A percentile compares a stretch with the other conserved stretches of the same genome.
phyloP scores from a whole-genome alignment of 1,140 invertebrate species.

The Scaptomyza pallida region DNA sequence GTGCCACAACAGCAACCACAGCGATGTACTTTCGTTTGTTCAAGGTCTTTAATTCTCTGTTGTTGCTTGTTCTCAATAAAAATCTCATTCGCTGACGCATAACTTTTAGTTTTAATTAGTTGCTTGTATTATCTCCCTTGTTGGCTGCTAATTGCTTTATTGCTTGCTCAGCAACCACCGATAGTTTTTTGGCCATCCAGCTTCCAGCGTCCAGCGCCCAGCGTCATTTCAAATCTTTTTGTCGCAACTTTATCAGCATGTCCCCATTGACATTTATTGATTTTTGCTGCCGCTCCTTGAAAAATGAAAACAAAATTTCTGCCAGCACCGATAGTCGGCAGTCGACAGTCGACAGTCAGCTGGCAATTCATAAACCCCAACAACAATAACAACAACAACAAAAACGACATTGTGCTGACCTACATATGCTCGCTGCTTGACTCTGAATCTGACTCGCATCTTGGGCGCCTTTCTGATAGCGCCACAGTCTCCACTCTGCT shows the following conservation, averaged over 20 bases:
- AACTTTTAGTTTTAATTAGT: slow-evolving; percentile 83
- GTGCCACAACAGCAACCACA: slow-evolving; percentile 1
- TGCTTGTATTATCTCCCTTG: slow-evolving; percentile 81
- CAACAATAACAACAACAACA: slow-evolving; percentile 10
- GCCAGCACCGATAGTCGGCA: slow-evolving; percentile 33
- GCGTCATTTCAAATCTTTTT: slow-evolving; percentile 70
- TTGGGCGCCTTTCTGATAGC: slow-evolving; percentile 49
- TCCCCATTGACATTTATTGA: slow-evolving; percentile 77
- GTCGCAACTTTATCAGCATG: slow-evolving; percentile 76
- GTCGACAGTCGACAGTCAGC: slow-evolving; percentile 47
- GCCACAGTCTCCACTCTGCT: slow-evolving; percentile 31
- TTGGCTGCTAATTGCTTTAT: slow-evolving; percentile 80
- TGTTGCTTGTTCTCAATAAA: slow-evolving; percentile 67
- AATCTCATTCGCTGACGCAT: slow-evolving; percentile 81
- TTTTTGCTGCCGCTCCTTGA: slow-evolving; percentile 57
- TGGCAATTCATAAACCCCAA: slow-evolving; percentile 73
- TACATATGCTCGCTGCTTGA: slow-evolving; percentile 66
- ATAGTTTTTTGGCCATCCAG: slow-evolving; percentile 27
- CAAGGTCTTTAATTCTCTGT: slow-evolving; percentile 21
- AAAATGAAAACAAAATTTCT: slow-evolving; percentile 77
- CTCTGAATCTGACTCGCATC: slow-evolving; percentile 51
- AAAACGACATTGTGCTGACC: slow-evolving; percentile 61
- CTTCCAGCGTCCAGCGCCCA: slow-evolving; percentile 10
- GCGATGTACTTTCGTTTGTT: slow-evolving; percentile 1
- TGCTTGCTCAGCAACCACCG: slow-evolving; percentile 45